Evolutionary conservation across 1,140 invertebrate genomes (phyloP).

Genomic region (Aphaenogaster rudis): DNA sequence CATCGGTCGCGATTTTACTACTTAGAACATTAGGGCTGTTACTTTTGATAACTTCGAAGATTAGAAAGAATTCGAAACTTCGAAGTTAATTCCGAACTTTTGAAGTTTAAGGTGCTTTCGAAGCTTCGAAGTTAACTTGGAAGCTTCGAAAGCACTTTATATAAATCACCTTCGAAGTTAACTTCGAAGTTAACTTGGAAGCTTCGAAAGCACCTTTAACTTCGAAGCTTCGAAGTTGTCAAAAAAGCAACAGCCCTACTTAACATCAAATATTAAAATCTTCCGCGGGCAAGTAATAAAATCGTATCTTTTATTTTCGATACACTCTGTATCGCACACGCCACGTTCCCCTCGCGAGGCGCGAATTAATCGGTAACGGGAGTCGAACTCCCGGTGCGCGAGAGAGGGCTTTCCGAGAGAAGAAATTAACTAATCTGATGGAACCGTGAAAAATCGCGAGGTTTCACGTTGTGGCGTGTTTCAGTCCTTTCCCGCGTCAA

Average conservation of each 20-base stretch:
- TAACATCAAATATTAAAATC: conserved; percentile 6
- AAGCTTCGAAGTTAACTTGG: too few relatives aligned
- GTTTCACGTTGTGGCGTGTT: background rate
- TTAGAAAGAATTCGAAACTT: too few relatives aligned
- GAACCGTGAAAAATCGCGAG: conserved; percentile 2
- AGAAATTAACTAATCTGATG: conserved; percentile 16
- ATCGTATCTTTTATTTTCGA: background rate
- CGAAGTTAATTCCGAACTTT: too few relatives aligned
- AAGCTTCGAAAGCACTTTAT: too few relatives aligned
- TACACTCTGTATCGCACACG: conserved; percentile 13
- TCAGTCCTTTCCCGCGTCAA: background rate
- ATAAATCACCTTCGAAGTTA: too few relatives aligned
- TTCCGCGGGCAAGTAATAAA: background rate
- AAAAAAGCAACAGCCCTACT: too few relatives aligned
- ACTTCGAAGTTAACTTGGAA: too few relatives aligned
- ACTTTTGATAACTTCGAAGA: too few relatives aligned
- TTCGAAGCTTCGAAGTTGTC: too few relatives aligned
- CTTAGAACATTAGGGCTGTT: too few relatives aligned
- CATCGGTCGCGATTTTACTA: background rate
- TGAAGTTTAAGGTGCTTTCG: too few relatives aligned
- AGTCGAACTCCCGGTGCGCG: background rate
- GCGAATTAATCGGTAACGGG: conserved; percentile 46
- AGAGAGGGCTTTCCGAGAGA: background rate
- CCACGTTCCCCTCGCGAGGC: background rate
- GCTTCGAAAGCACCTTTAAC: too few relatives aligned